Conservation (phyloP, 2,888 invertebrate species). For the Anaspis maculata region DNA sequence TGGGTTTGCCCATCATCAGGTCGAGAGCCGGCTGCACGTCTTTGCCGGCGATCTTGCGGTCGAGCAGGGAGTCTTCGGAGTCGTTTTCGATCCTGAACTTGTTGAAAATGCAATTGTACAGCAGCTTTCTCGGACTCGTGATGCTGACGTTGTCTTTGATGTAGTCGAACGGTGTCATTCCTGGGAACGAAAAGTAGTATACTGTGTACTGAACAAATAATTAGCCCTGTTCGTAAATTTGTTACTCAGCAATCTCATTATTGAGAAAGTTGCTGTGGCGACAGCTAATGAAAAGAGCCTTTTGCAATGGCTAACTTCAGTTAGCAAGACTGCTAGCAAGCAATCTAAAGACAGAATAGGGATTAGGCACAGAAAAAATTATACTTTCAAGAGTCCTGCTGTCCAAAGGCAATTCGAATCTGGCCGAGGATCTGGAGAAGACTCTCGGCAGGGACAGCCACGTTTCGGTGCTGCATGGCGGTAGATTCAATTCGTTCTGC, state of each 20-base stretch:
- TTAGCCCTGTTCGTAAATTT: no score
- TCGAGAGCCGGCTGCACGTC: conserved; percentile 48
- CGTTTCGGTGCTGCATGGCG: conserved; percentile 47
- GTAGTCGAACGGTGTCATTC: conserved; percentile 62
- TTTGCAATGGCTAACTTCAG: neutral
- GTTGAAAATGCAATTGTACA: conserved; percentile 51
- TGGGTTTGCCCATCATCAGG: conserved; percentile 57
- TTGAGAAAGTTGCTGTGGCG: no score
- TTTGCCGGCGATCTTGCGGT: neutral
- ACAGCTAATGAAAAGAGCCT: no score
- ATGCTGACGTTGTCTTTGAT: conserved; percentile 58
- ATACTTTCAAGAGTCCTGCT: conserved; percentile 46
- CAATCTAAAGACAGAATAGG: no score
- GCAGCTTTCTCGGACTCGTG: conserved; percentile 49
- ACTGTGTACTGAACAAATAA: no score
- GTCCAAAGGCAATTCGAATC: conserved; percentile 69
- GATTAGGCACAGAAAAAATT: no score
- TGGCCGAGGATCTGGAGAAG: conserved; percentile 65
- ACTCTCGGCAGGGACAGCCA: conserved; percentile 63
- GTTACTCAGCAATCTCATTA: no score
- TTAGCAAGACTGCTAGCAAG: conserved; percentile 1
- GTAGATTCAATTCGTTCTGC: conserved; percentile 45
- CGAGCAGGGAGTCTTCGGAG: conserved; percentile 23
- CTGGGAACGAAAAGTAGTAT: conserved; percentile 47
- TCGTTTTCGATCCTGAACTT: conserved; percentile 30